Percentiles rank a stretch among this genome's conserved stretches.
Evolutionary conservation across 1,140 invertebrate species (phyloP).

Genomic region (Drusus annulatus): DNA sequence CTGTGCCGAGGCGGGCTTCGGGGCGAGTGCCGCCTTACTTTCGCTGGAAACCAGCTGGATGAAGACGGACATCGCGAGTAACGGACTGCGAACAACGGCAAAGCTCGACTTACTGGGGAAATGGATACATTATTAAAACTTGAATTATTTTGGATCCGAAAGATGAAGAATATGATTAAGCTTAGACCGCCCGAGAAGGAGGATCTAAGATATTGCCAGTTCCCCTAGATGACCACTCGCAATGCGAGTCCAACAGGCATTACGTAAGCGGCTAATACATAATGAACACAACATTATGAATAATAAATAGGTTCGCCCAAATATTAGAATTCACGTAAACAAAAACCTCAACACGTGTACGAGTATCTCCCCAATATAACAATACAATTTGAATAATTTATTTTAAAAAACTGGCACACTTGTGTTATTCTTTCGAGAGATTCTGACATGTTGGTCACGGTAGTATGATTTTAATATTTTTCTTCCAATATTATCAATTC

Average conservation of each 20-base stretch:
- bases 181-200: neutral
- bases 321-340: too few relatives aligned
- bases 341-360: too few relatives aligned
- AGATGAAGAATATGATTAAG: slow-evolving; percentile 13
- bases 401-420: neutral
- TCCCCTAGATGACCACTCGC: slow-evolving; percentile 2
- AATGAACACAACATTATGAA: too few relatives aligned
- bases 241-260: slow-evolving; percentile 27
- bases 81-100: slow-evolving; percentile 11
- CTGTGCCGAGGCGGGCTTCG: neutral
- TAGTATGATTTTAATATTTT: slow-evolving; percentile 8
- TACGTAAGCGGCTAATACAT: slow-evolving; percentile 2
- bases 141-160: slow-evolving; percentile 22
- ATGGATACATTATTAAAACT: slow-evolving; percentile 36
- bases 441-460: slow-evolving; percentile 20
- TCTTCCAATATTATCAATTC: slow-evolving; percentile 12
- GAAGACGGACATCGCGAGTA: slow-evolving; percentile 22
- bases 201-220: neutral
- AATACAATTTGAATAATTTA: neutral
- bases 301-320: too few relatives aligned
- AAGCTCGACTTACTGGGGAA: slow-evolving; percentile 27
- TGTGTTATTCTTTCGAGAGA: slow-evolving; percentile 5
- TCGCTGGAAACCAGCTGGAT: neutral
- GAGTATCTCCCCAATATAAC: too few relatives aligned
- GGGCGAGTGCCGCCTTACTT: slow-evolving; percentile 12